phyloP scores from a whole-genome alignment of 2,888 invertebrate genomes.

The Drosophila kanekoi region DNA sequence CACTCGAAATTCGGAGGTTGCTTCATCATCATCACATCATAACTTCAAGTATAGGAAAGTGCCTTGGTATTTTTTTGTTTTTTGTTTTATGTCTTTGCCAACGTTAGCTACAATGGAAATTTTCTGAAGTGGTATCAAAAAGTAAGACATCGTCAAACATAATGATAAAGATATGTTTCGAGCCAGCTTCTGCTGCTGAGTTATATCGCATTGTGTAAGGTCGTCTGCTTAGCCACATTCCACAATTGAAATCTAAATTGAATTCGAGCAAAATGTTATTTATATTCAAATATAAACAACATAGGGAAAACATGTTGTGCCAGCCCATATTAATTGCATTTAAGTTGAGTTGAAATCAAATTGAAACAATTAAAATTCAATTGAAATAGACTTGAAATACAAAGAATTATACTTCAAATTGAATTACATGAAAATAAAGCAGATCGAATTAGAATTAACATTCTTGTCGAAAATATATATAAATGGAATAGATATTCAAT shows the following conservation, averaged over 20 bases:
- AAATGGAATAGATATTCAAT: constrained; percentile 6
- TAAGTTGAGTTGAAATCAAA: not conserved
- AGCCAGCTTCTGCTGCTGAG: constrained; percentile 4
- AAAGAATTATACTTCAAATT: too few species aligned
- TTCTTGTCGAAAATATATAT: not conserved
- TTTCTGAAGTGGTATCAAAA: constrained; percentile 31
- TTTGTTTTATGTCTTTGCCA: constrained; percentile 36
- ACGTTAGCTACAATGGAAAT: constrained; percentile 32
- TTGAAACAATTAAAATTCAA: not conserved
- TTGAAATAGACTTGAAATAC: not conserved
- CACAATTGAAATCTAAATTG: constrained; percentile 5
- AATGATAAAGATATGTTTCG: constrained; percentile 6
- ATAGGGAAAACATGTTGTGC: too few species aligned
- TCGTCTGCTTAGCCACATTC: constrained; percentile 21
- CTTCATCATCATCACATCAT: constrained; percentile 37
- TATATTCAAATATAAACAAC: not conserved
- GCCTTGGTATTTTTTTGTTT: constrained; percentile 34
- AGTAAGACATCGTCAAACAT: constrained; percentile 42
- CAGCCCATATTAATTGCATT: not conserved
- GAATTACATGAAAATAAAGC: not conserved
- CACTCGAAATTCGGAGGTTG: constrained; percentile 53
- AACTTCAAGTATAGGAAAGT: constrained; percentile 38
- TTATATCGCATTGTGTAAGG: constrained; percentile 20
- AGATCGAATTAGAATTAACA: not conserved
- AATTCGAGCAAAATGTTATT: not conserved